Conservation (phyloP, 1,140 invertebrate genomes). For the Drosophila pachea region DNA sequence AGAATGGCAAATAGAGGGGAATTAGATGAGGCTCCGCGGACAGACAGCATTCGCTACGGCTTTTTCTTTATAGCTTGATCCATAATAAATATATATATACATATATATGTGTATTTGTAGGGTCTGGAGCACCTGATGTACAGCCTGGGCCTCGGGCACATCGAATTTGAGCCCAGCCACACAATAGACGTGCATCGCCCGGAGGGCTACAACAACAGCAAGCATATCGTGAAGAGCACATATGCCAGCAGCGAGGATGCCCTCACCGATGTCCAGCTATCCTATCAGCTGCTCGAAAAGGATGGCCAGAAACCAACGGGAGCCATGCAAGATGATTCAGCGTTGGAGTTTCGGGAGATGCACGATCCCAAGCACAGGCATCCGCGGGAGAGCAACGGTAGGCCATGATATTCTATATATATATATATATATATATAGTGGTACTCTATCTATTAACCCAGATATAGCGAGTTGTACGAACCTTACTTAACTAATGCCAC, state of each 20-base stretch:
- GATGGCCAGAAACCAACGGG: constrained; percentile 3
- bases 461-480: no score
- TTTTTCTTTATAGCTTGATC: no score
- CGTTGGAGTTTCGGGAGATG: constrained; percentile 80
- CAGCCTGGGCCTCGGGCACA: constrained; percentile 81
- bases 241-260: constrained; percentile 22
- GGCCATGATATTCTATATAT: neutral
- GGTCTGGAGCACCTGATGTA: constrained; percentile 83
- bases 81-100: neutral
- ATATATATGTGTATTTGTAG: constrained; percentile 61
- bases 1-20: no score
- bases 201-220: constrained; percentile 70
- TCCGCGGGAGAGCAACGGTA: constrained; percentile 67
- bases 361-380: constrained; percentile 82
- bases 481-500: neutral
- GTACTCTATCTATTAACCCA: neutral
- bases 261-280: constrained; percentile 44
- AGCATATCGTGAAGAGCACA: neutral
- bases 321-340: neutral
- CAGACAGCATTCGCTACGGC: no score
- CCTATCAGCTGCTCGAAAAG: constrained; percentile 17
- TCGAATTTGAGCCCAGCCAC: constrained; percentile 81
- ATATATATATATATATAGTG: neutral
- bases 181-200: constrained; percentile 81
- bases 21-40: no score